These are phyloP conservation scores for Microtus richardsoni DNA, from an alignment of 2,113 vertebrate genomes.

Conservation along the genomic window DNA sequence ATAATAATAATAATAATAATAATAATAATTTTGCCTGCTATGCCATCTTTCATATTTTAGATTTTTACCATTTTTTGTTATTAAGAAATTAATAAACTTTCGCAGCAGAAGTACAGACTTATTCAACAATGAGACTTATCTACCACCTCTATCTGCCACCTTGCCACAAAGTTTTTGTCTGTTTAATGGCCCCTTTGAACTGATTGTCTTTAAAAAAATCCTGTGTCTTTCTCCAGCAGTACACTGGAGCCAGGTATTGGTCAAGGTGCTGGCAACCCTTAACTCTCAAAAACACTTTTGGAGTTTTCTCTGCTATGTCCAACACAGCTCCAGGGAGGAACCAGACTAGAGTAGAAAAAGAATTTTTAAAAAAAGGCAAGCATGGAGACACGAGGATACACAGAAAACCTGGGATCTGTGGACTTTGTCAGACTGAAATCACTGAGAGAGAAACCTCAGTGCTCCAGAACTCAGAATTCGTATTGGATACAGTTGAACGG, in stretches of 20 bases:
- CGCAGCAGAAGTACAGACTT: neutral
- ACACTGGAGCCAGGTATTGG: accelerated
- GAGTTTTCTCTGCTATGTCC: neutral
- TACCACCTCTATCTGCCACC: neutral
- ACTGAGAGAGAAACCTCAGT: neutral
- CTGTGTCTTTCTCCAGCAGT: accelerated
- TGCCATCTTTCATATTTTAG: neutral
- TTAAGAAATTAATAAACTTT: neutral
- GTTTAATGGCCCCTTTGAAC: neutral
- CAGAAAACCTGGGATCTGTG: neutral
- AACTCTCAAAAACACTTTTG: slow-evolving; percentile 16
- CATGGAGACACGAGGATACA: neutral
- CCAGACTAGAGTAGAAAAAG: neutral
- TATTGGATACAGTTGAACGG: neutral
- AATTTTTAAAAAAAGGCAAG: neutral
- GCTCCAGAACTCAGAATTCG: neutral
- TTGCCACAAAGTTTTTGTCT: neutral
- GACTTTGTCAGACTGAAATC: neutral
- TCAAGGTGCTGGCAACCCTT: neutral
- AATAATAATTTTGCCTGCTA: accelerated
- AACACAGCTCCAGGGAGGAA: neutral
- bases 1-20: neutral
- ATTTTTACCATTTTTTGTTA: neutral
- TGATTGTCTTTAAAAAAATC: neutral
- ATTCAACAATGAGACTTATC: neutral